Evolutionary conservation across 2,888 invertebrate genomes (phyloP), one percentile per base, ranked within the genome.

Genomic region (Choreutis nemorana): DNA sequence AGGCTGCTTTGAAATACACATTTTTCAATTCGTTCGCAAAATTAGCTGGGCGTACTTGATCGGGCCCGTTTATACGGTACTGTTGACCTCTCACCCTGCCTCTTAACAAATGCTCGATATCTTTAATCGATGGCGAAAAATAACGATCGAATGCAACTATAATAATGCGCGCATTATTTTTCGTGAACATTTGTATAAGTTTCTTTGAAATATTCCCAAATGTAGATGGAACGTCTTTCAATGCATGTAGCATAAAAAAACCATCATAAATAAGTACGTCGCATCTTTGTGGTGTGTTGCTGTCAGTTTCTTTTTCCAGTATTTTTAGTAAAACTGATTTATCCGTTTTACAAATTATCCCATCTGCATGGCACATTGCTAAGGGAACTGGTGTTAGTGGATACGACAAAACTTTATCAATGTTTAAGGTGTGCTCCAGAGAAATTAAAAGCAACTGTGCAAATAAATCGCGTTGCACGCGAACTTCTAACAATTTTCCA

Each of bases 321-420:
- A 21, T 26, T 35, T 42, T 36, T 26, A 41, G 36, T 12, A 48
- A 24, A 15, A 25, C 36, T 3, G 50, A 48, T 42, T 52, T 52
- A 6, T 37, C 28, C 10, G 51, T 52, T 41, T 51, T 48, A 36
- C 32, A 35, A 14, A 48, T 45, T 4, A 34, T 28, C 13, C 48
- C 47, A 35, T 50, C 44, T 13, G 38, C 24, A 39, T 49, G 48
- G 29, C 46, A 50, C 34, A 51, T 36, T 11, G 46, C 33, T 12
- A 42, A 26, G 22, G 44, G 41, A 25, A 42, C 31, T 13, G 33
- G 21, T 25, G 42, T 35, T 11, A 44, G 30, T 4, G 39, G 42
- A 12, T 30, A 41, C 1, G 31, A 30, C 9, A 22, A 22, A 12
- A 21, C 23, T 29, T 21, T 29, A 12, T 29, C 22, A n/a, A n/a